Base-by-base conservation (phyloP, 2,113 vertebrate genomes). In the Apodemus sylvaticus region DNA sequence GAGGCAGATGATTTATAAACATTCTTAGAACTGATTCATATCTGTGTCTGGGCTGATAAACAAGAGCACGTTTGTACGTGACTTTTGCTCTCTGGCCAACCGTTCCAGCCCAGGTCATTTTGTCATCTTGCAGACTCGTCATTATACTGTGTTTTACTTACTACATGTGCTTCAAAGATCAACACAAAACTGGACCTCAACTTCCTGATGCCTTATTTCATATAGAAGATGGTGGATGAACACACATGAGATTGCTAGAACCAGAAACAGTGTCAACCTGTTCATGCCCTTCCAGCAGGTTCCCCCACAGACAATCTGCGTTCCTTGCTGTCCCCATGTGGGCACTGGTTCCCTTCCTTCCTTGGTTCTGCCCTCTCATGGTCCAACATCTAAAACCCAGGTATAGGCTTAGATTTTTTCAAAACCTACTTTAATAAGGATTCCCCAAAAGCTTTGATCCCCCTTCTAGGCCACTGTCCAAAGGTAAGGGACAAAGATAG, bases 1-100 rank as follows among this genome's bases (percentile, higher is more conserved):
- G 36, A 86, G 82, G 68, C 31, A 78, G 68, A 78, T 86, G 64
- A 79, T 90, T 45, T 81, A 29, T 87, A 26, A 94, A 88, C 71
- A 78, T 86, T 64, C n/a, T 78, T 45, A 60, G 66, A 83, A 58
- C 17, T 14, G 73, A 1, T 86, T 86, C 60, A 5, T 60, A 78
- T 11, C 60, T 17, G 6, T n/a, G 22, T 45, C 78, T 64, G 53
- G 45, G 26, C 77, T 82, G 83, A 1, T 90, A 85, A 90, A 55
- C 36, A 55, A 0, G 4, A 66, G 7, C 6, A 16, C 17, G 34
- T 88, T 88, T 88, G 26, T 92, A 88, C 2, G 24, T 85, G 11
- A 7, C 60, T 39, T 13, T 73, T 73, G 45, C 5, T 85, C 2
- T 34, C 85, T 73, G 51, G 29, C 45, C 29, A 1, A 3, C 7